A percentile compares a stretch with the other conserved stretches of the same genome.
phyloP scores from a whole-genome alignment of 2,888 invertebrate species.

The Netelia melanura region DNA sequence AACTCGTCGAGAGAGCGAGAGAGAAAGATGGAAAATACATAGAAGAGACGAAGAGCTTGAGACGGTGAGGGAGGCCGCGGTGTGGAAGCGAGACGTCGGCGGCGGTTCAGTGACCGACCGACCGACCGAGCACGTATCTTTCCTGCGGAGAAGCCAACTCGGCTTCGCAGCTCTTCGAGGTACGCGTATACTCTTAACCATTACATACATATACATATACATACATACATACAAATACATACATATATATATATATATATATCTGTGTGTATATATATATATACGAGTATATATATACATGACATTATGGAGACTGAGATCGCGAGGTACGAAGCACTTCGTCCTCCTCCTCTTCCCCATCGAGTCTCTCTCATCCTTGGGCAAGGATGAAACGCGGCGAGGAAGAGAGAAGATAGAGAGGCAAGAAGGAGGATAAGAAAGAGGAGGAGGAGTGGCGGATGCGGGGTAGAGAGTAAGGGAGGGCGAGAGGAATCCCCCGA shows the following conservation, averaged over 20 bases:
- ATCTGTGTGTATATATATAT: not conserved
- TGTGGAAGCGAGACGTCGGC: constrained; percentile 72
- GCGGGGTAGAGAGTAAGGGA: too few relatives aligned
- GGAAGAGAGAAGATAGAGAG: constrained; percentile 26
- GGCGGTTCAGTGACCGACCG: constrained; percentile 83
- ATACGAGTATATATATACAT: not conserved
- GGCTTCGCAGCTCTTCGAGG: constrained; percentile 59
- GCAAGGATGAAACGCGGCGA: constrained; percentile 37
- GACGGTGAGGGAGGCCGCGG: constrained; percentile 36
- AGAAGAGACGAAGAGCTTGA: constrained; percentile 74
- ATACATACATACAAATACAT: not conserved
- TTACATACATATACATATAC: not conserved
- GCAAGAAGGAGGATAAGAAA: constrained; percentile 63
- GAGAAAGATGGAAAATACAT: constrained; percentile 10
- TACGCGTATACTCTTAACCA: constrained; percentile 36
- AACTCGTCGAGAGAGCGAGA: constrained; percentile 20
- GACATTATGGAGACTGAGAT: constrained; percentile 7
- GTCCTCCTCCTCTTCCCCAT: constrained; percentile 16
- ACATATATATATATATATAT: not conserved
- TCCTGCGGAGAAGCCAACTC: constrained; percentile 63
- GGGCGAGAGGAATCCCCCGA: not conserved
- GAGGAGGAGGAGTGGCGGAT: too few relatives aligned
- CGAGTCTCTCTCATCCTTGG: constrained; percentile 7
- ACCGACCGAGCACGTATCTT: constrained; percentile 77
- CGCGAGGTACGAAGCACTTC: constrained; percentile 20